These are phyloP conservation scores for Albula goreensis DNA, from an alignment of 2,113 vertebrate genomes.

Conservation along the genomic window DNA sequence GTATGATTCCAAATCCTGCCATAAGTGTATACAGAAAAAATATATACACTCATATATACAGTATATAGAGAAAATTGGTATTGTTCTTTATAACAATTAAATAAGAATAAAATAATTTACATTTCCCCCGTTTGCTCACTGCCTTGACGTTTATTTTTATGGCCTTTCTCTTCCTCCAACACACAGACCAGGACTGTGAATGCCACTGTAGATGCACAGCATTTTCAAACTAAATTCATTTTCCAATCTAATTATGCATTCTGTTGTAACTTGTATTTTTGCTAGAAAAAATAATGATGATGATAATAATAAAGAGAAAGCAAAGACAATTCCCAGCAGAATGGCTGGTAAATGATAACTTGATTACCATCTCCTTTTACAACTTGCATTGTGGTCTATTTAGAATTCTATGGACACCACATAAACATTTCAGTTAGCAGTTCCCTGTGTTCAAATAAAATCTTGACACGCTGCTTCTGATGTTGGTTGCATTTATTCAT, in stretches of 20 bases:
- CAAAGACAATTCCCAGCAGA: neutral
- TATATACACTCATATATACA: no score
- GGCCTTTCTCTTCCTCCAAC: no score
- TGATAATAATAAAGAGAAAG: neutral
- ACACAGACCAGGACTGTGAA: neutral
- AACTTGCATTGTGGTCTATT: neutral
- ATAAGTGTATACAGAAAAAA: no score
- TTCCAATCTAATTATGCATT: neutral
- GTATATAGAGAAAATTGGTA: no score
- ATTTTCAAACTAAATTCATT: neutral
- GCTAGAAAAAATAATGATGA: constrained; percentile 3
- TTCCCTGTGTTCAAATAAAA: neutral
- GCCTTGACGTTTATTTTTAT: no score
- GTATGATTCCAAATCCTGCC: no score
- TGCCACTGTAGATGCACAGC: neutral
- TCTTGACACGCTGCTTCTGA: neutral
- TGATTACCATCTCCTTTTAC: neutral
- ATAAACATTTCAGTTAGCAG: constrained; percentile 5
- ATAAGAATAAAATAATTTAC: no score
- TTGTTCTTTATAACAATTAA: no score
- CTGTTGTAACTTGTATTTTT: neutral
- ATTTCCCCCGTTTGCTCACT: no score
- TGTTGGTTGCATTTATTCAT: neutral
- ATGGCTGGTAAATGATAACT: neutral
- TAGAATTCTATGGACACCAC: neutral